Conservation (phyloP, 2,797 vertebrate genomes). For the Sebastes paucispinis region DNA sequence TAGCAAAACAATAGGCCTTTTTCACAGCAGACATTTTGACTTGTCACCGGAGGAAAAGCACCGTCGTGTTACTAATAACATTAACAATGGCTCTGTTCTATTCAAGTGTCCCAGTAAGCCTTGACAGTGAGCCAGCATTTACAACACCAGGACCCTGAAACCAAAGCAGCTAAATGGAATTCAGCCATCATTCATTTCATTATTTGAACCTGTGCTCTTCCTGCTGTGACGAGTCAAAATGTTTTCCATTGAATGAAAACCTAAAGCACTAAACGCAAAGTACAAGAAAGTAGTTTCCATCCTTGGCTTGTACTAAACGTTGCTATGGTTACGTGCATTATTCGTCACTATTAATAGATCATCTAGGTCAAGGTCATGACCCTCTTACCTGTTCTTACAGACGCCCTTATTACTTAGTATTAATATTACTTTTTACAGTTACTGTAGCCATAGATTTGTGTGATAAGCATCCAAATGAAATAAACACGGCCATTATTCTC, state of each 20-base stretch:
- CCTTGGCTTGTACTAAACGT: neutral
- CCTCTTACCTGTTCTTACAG: neutral
- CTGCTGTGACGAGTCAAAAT: neutral
- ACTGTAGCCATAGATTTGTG: constrained; percentile 2
- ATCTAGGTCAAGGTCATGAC: neutral
- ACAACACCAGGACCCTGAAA: neutral
- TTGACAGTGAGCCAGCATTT: too few relatives aligned
- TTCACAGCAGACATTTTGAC: neutral
- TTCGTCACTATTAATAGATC: neutral
- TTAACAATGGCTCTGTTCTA: too few relatives aligned
- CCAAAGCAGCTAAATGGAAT: neutral
- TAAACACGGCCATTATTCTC: constrained; percentile 4
- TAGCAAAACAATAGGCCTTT: neutral
- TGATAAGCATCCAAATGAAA: neutral
- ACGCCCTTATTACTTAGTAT: neutral
- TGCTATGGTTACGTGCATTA: neutral
- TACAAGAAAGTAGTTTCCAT: neutral
- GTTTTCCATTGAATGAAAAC: neutral
- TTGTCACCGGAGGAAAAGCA: neutral
- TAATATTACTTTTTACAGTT: neutral
- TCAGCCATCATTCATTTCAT: neutral
- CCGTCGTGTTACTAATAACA: too few relatives aligned
- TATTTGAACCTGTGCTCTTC: neutral
- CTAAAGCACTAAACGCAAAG: neutral
- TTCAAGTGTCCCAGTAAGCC: too few relatives aligned